Evolutionary conservation across 1,140 invertebrate genomes (phyloP).

Genomic region (Anoplophora glabripennis): DNA sequence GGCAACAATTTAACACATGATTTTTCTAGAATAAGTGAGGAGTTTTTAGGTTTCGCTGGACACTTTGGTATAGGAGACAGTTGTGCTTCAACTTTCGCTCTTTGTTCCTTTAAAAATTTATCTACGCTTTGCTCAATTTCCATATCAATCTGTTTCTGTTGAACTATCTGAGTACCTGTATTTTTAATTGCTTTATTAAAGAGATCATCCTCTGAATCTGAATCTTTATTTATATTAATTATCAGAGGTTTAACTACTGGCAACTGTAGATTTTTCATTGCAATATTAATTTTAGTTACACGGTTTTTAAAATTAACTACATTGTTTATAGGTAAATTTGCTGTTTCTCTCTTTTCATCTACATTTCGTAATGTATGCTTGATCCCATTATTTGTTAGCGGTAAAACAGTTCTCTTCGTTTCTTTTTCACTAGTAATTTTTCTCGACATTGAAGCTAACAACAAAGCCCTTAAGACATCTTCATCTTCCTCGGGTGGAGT

Average conservation of each 20-base stretch:
- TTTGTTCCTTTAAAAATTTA: slow-evolving; percentile 43
- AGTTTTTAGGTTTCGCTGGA: not conserved
- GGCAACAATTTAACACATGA: slow-evolving; percentile 44
- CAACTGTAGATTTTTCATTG: not conserved
- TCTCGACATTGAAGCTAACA: slow-evolving; percentile 46
- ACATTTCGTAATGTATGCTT: not conserved
- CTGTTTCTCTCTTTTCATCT: not conserved
- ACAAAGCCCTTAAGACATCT: slow-evolving; percentile 44
- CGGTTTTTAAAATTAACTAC: slow-evolving; percentile 2
- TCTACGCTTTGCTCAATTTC: slow-evolving; percentile 33
- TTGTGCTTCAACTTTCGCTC: slow-evolving; percentile 41
- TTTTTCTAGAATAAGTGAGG: slow-evolving; percentile 30
- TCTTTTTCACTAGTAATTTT: slow-evolving; percentile 36
- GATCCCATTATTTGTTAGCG: not conserved
- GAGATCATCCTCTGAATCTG: slow-evolving; percentile 37
- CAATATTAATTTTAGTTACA: slow-evolving; percentile 9
- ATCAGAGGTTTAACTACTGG: slow-evolving; percentile 42
- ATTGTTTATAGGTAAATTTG: slow-evolving; percentile 8
- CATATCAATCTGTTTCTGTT: slow-evolving; percentile 15
- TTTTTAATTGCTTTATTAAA: slow-evolving; percentile 8
- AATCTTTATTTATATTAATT: slow-evolving; percentile 42
- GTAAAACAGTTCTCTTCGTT: not conserved
- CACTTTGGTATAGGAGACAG: slow-evolving; percentile 1
- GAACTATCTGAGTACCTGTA: slow-evolving; percentile 9
- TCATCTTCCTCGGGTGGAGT: slow-evolving; percentile 42